phyloP scores from a whole-genome alignment of 2,113 vertebrate species.

The Lycaon pictus region DNA sequence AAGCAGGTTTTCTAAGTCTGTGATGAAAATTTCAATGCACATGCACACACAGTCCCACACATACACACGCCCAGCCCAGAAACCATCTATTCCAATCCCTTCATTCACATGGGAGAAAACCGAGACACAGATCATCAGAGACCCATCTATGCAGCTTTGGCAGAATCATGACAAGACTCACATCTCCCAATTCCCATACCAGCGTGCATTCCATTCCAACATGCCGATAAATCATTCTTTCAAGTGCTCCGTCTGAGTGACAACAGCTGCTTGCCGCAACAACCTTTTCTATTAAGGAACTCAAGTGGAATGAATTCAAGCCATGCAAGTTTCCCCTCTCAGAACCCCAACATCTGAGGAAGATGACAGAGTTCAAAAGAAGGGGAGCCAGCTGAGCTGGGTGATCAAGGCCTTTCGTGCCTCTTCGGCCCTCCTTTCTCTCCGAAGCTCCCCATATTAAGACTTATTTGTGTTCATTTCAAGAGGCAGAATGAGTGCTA shows the following conservation, averaged over 20 bases:
- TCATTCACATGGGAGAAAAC: background rate
- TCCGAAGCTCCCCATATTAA: background rate
- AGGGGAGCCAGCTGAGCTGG: background rate
- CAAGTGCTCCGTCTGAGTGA: background rate
- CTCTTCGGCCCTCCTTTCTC: background rate
- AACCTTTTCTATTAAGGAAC: background rate
- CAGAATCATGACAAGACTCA: background rate
- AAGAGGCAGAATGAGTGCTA: background rate
- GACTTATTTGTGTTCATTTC: background rate
- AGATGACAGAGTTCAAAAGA: background rate
- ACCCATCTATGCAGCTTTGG: background rate
- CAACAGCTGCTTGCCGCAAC: background rate
- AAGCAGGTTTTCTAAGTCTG: background rate
- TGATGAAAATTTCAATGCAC: background rate
- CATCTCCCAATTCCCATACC: background rate
- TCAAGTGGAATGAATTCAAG: background rate
- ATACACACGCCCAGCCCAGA: background rate
- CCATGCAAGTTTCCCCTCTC: background rate
- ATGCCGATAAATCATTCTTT: slow-evolving; percentile 15
- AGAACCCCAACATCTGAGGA: background rate
- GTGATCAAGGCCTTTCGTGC: background rate
- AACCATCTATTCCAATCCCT: background rate
- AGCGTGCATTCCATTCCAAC: background rate
- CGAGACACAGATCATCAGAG: background rate
- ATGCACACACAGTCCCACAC: background rate